Evolutionary conservation across 2,888 invertebrate species (phyloP).

Genomic region (Sialis lutaria): DNA sequence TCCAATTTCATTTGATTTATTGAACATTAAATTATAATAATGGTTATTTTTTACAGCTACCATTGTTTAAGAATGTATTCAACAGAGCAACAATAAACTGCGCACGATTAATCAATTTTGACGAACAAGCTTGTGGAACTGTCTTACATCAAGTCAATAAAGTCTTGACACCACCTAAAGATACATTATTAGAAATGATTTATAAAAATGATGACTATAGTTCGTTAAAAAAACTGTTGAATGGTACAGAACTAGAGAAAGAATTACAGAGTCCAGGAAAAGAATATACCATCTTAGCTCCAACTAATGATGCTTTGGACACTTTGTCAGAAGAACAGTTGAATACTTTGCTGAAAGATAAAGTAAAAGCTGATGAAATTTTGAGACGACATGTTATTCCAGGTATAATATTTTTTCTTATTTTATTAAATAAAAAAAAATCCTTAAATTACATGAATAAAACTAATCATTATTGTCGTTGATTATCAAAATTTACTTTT

Average conservation of each 20-base stretch:
- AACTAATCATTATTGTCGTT: too few relatives aligned
- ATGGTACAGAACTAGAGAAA: slow-evolving; percentile 30
- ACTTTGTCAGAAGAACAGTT: slow-evolving; percentile 27
- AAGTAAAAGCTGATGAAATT: slow-evolving; percentile 26
- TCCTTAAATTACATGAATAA: not conserved
- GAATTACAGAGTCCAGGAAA: slow-evolving; percentile 24
- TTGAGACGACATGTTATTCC: slow-evolving; percentile 33
- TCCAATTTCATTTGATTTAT: not conserved
- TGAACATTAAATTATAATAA: not conserved
- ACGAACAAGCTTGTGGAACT: slow-evolving; percentile 48
- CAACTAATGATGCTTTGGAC: slow-evolving; percentile 35
- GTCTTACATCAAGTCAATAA: slow-evolving; percentile 46
- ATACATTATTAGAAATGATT: slow-evolving; percentile 30
- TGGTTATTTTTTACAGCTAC: slow-evolving; percentile 21
- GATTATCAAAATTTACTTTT: too few relatives aligned
- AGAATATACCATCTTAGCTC: slow-evolving; percentile 37
- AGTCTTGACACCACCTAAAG: slow-evolving; percentile 32
- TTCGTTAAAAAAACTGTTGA: slow-evolving; percentile 24
- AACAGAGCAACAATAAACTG: slow-evolving; percentile 50
- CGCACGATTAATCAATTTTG: slow-evolving; percentile 38
- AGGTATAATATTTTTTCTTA: slow-evolving; percentile 18
- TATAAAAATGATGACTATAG: slow-evolving; percentile 25
- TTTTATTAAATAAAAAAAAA: too few relatives aligned
- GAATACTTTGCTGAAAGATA: slow-evolving; percentile 27
- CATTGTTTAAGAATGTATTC: slow-evolving; percentile 34